Evolutionary conservation across 2,888 invertebrate genomes (phyloP), one percentile per base, ranked within the genome.

Genomic region (Automeris io): DNA sequence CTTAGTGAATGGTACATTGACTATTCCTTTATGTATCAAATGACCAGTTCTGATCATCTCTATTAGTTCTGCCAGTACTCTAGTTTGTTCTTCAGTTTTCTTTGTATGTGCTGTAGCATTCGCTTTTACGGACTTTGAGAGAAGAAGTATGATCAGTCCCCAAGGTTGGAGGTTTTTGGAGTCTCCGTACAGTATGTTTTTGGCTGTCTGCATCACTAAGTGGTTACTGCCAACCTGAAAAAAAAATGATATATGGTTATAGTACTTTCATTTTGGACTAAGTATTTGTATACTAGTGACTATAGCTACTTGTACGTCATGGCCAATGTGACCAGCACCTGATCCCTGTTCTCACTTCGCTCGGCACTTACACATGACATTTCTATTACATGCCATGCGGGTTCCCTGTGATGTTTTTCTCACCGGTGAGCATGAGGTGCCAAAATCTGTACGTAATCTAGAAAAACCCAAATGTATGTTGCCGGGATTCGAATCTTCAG

Each of bases 41-140:
- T 94, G 93, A 16, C 95, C 94, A 0, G 95, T 95, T 56, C 95
- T 87, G 48, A 96, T 94, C 93, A 96, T 94, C 79, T 96, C 96
- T 0, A 93, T 94, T 1, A 95, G 90, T 79, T 96, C 87, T 0
- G 87, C 87, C 1, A 87, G 49, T 0, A 73, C 67, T 48, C 85
- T 57, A 6, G 83, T 91, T 13, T 74, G 63, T 39, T 86, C 79
- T 35, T 92, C 76, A 67, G 88, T 56, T 46, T 90, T 90, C 69
- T 92, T 88, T 24, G 89, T 87, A 44, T 90, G 88, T 3, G 88
- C 59, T 83, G 89, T 90, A 4, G 77, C 40, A 82, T 89, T 45
- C 5, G 92, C 92, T 42, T 65, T 76, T 1, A 82, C 77, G 0
- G 95, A 93, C 79, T 95, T 95, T 0, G 95, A 94, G 32, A 96